These are phyloP conservation scores for Apotomis turbidana DNA, from an alignment of 2,888 invertebrate species.

Conservation along the genomic window DNA sequence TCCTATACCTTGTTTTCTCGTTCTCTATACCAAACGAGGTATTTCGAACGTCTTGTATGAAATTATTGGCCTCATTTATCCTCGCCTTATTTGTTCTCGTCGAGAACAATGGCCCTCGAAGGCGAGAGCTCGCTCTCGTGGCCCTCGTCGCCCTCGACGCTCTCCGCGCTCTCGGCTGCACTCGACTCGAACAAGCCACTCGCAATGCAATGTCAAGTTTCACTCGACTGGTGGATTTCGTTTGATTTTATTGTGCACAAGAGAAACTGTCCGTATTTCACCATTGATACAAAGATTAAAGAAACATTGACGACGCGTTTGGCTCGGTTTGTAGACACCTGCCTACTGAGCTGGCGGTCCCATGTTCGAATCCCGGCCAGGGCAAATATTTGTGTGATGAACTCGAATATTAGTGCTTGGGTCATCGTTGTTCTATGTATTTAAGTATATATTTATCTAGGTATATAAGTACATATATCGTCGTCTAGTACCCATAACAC, in stretches of 20 bases:
- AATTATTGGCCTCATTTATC: not conserved
- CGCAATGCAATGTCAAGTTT: not conserved
- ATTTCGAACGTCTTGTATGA: not conserved
- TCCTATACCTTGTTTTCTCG: too few relatives aligned
- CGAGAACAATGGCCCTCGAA: conserved; percentile 16
- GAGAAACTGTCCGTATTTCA: not conserved
- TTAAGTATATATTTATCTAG: too few relatives aligned
- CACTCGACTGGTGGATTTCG: not conserved
- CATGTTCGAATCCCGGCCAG: too few relatives aligned
- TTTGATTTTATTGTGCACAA: not conserved
- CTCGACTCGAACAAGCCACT: not conserved
- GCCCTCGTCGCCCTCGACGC: not conserved
- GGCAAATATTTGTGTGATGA: too few relatives aligned
- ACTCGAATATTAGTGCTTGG: too few relatives aligned
- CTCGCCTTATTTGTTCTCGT: not conserved
- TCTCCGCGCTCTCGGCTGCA: conserved; percentile 1
- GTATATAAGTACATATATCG: too few relatives aligned
- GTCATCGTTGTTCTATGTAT: too few relatives aligned
- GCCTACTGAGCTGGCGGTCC: too few relatives aligned
- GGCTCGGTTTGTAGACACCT: too few relatives aligned
- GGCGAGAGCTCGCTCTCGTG: not conserved
- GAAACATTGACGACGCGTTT: too few relatives aligned
- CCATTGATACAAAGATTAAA: too few relatives aligned
- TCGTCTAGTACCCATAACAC: too few relatives aligned
- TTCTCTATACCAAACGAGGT: not conserved